Base-by-base conservation (phyloP, 2,888 invertebrate genomes). In the Cryptocephalus moraei region DNA sequence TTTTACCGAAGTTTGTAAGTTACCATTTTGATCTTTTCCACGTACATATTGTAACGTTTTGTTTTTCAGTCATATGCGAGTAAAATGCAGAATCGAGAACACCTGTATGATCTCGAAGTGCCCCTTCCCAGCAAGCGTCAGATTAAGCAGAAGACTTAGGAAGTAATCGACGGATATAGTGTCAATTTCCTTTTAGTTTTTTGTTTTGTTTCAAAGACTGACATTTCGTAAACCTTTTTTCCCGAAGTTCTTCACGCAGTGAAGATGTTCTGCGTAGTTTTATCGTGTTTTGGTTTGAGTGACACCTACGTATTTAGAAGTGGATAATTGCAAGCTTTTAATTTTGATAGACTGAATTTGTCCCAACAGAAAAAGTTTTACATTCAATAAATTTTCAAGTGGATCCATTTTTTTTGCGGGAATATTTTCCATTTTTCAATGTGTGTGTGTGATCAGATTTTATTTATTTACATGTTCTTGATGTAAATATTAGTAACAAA, bases 21-120 rank as follows among this genome's bases (percentile, higher is more conserved):
- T 48, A 39, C 43, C 40, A 22, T 43, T 39, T 43, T 43, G 34
- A 31, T 41, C 11, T 14, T 36, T 40, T 40, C 40, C n/a, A 4
- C 2, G 22, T 10, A 33, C 10, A 10, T 40, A 10, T 40, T 40
- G 4, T 44, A 46, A 9, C 47, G 8, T 44, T 58, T 57, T 61
- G 62, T 61, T 56, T 65, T 67, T 56, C 65, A 75, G 75, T 75
- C 75, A 38, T 64, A 68, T 55, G 75, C 75, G 46, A 73, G 71
- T 53, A 73, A 72, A 58, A 74, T 75, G 75, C 67, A 68, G 60
- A 73, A 75, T 56, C 67, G 73, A 48, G 72, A 72, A 57, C 74
- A 75, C 56, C 69, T 75, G 50, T 74, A 75, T 54, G 73, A 71
- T 58, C 62, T 65, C 52, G 74, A 74, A 53, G 64, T 68, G 14